Conservation (phyloP, 2,888 invertebrate genomes). For the Frankliniella fusca region DNA sequence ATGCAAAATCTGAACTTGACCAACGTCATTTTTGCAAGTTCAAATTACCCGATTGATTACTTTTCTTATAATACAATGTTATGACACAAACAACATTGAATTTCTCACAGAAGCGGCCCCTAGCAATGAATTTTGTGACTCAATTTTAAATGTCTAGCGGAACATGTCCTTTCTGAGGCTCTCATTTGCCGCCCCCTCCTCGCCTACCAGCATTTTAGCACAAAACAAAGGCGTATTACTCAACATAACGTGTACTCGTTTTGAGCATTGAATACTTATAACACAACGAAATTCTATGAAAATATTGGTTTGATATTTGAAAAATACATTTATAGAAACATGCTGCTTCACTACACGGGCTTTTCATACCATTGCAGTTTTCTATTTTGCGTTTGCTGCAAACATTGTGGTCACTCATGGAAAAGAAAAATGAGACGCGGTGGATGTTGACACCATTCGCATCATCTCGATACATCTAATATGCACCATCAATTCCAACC, state of each 20-base stretch:
- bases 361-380: neutral
- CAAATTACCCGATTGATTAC: no score
- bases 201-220: neutral
- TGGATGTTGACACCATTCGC: constrained; percentile 16
- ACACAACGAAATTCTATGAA: constrained; percentile 24
- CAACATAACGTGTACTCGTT: neutral
- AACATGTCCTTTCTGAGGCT: neutral
- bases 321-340: constrained; percentile 24
- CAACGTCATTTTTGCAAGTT: no score
- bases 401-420: neutral
- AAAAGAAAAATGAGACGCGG: constrained; percentile 1
- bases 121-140: no score
- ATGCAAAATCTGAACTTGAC: no score
- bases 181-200: constrained; percentile 4
- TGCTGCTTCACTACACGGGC: constrained; percentile 7
- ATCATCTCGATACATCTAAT: constrained; percentile 23
- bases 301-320: constrained; percentile 22
- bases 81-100: neutral
- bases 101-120: no score
- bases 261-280: constrained; percentile 25
- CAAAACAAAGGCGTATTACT: neutral
- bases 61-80: no score
- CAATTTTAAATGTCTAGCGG: no score
- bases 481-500: constrained; percentile 20
- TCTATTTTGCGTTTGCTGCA: neutral